Evolutionary conservation across 2,888 invertebrate species (phyloP), one percentile per base, ranked within the genome.

Genomic region (Plagiodera versicolora): DNA sequence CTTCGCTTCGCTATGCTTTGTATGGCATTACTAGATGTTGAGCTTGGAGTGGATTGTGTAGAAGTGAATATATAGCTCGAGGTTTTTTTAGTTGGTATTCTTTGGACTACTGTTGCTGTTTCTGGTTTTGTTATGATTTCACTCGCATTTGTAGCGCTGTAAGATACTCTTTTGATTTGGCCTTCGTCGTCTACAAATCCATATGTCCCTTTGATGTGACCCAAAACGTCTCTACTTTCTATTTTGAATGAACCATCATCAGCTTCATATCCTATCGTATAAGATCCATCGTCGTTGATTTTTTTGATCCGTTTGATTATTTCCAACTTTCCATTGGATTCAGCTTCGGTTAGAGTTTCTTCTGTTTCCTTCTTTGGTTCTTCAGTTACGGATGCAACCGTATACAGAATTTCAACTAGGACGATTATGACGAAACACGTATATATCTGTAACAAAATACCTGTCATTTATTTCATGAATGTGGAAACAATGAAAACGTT

Each of bases 171-270:
- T 81, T 92, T 91, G 59, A 92, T 86, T 76, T 89, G 87, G 6
- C 92, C 92, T 74, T 86, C 85, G 59, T 87, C 87, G 74, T 91
- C 91, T 51, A 92, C 83, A 77, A 90, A 92, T 46, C 92, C 92
- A 74, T 91, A 92, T 54, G 91, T 92, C 44, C 92, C 92, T 78
- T 91, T 91, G 65, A 92, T 89, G 77, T 91, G 90, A 8, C 91
- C 91, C 63, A 87, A 81, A 50, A 90, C 89, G 78, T 91, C 91
- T 64, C 91, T 83, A 72, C 89, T 92, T 80, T 92, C 92, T 60
- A 92, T 91, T 82, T 92, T 92, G 78, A 92, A 92, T 0, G 91
- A 90, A 2, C 92, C 92, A 77, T 92, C 92, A 51, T 90, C 91
- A 1, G 91, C 91, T 81, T 92, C 92, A 74, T 91, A 92, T 0